Percentiles rank a stretch among this genome's conserved stretches.
Evolutionary conservation across 2,888 invertebrate species (phyloP).

Genomic region (Globia sparganii): DNA sequence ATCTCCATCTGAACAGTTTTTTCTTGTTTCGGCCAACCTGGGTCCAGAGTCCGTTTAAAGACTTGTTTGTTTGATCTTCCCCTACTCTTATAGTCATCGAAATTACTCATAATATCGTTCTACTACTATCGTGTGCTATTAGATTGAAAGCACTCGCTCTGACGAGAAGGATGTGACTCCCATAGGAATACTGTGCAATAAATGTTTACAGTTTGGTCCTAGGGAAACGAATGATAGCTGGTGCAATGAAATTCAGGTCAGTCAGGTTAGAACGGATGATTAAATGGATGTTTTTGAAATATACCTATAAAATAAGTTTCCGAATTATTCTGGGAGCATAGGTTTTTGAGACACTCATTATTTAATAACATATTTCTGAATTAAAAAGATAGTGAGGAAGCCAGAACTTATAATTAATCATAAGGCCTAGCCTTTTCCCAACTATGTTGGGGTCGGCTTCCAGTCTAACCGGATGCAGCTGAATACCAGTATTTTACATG

Average conservation of each 20-base stretch:
- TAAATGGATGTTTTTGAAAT: neutral
- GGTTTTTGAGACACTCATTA: neutral
- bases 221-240: neutral
- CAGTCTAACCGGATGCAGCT: too few relatives aligned
- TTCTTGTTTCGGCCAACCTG: neutral
- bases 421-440: too few relatives aligned
- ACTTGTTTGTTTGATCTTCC: neutral
- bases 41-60: neutral
- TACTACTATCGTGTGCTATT: neutral
- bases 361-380: neutral
- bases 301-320: neutral
- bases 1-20: neutral
- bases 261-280: neutral
- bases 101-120: neutral
- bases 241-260: conserved; percentile 14
- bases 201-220: conserved; percentile 32
- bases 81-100: too few relatives aligned
- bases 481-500: too few relatives aligned
- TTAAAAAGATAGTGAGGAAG: neutral
- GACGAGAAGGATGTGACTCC: conserved; percentile 22
- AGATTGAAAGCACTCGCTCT: conserved; percentile 28
- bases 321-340: neutral
- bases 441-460: too few relatives aligned
- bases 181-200: conserved; percentile 18
- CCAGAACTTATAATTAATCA: neutral